A percentile compares a stretch with the other conserved stretches of the same genome.
phyloP scores from a whole-genome alignment of 2,797 vertebrate genomes.

The Heliangelus exortis region DNA sequence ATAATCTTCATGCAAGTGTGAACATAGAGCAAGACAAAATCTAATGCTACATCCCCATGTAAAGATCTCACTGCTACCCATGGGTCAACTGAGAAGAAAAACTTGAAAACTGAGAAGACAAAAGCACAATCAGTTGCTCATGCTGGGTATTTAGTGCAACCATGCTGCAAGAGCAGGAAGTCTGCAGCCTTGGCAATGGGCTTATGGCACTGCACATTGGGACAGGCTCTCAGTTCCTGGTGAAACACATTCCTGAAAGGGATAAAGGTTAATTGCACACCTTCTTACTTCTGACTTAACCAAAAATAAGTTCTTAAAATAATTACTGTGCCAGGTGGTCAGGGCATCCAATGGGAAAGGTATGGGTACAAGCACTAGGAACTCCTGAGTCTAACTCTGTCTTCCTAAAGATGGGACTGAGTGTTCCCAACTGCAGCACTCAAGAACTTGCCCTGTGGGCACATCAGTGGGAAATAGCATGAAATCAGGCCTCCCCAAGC shows the following conservation, averaged over 20 bases:
- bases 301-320: background rate
- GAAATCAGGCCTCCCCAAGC: background rate
- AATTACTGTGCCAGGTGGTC: background rate
- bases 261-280: background rate
- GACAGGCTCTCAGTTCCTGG: background rate
- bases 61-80: background rate
- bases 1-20: background rate
- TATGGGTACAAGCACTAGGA: background rate
- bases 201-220: background rate
- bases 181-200: background rate
- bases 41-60: background rate
- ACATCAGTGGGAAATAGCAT: background rate
- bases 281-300: background rate
- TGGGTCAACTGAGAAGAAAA: too few relatives aligned
- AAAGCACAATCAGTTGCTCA: background rate
- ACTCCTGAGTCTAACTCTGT: background rate
- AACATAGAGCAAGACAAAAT: background rate
- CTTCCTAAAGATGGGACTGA: background rate
- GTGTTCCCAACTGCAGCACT: background rate
- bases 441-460: background rate
- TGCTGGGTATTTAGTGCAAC: background rate
- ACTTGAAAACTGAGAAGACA: background rate
- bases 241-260: background rate
- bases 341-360: background rate
- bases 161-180: background rate